phyloP scores from a whole-genome alignment of 1,140 invertebrate genomes.

The silkworm (Bombyx mori) region ASM3026992v2 NC_085111.1:9913001-9913500 shows the following conservation, averaged over 20 bases:
- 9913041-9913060: conserved; percentile 74
- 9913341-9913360: conserved; percentile 26
- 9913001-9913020: too few species aligned
- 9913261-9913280: conserved; percentile 33
- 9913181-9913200: conserved; percentile 54
- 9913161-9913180: conserved; percentile 31
- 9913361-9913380: too few species aligned
- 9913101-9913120: conserved; percentile 74
- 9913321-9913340: conserved; percentile 28
- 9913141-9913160: conserved; percentile 47
- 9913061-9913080: conserved; percentile 79
- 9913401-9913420: conserved; percentile 23
- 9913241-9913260: conserved; percentile 39
- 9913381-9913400: too few species aligned
- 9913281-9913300: conserved; percentile 35
- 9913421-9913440: conserved; percentile 15
- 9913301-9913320: conserved; percentile 45
- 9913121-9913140: conserved; percentile 74
- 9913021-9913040: conserved; percentile 64
- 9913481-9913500: conserved; percentile 20
- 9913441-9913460: conserved; percentile 24
- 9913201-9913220: conserved; percentile 54
- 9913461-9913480: conserved; percentile 29
- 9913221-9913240: conserved; percentile 42
- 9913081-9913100: conserved; percentile 74